phyloP scores from a whole-genome alignment of 2,888 invertebrate genomes.

The Coenonympha arcania region DNA sequence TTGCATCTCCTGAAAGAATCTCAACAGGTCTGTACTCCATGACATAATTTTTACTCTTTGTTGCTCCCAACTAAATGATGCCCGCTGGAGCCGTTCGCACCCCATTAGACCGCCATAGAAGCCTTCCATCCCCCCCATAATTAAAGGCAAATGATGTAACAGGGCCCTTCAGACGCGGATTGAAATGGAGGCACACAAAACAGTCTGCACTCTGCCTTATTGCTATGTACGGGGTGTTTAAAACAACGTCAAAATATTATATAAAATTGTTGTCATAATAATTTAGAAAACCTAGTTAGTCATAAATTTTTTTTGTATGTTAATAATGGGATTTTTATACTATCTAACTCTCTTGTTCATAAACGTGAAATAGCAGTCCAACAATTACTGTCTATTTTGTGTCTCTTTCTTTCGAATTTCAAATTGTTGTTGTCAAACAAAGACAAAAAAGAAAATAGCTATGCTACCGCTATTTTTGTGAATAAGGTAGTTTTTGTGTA shows the following conservation, averaged over 20 bases:
- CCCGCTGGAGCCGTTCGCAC: conserved; percentile 20
- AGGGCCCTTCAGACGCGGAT: conserved; percentile 42
- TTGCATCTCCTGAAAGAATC: neutral
- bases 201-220: conserved; percentile 68
- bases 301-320: no score
- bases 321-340: no score
- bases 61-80: conserved; percentile 22
- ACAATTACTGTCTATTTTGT: no score
- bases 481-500: no score
- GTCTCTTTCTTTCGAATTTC: no score
- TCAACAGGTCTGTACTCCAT: neutral
- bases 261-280: neutral
- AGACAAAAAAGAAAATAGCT: no score
- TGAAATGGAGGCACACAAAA: conserved; percentile 56
- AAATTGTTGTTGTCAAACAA: no score
- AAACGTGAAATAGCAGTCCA: no score
- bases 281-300: neutral
- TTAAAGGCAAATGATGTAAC: conserved; percentile 60
- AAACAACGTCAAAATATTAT: neutral
- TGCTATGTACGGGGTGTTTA: conserved; percentile 45
- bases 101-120: conserved; percentile 25
- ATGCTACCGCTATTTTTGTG: no score
- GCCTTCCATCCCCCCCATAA: conserved; percentile 38
- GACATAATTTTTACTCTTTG: conserved; percentile 20
- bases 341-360: no score